Evolutionary conservation across 2,888 invertebrate species (phyloP).

Genomic region (Drosophila colorata): DNA sequence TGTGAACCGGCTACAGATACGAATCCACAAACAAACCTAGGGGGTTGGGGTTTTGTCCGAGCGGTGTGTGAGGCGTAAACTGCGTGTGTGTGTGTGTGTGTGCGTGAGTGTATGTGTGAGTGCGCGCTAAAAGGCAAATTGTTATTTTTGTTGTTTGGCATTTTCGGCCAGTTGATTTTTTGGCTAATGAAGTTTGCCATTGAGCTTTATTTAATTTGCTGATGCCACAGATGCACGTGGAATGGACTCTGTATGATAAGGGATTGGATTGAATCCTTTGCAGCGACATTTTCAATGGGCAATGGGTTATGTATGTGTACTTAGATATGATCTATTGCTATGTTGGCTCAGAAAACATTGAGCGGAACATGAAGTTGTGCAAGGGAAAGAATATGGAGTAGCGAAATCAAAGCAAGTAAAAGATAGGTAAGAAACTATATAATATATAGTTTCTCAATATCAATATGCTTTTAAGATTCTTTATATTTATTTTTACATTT

Average conservation of each 20-base stretch:
- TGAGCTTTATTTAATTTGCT: constrained; percentile 79
- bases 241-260: constrained; percentile 26
- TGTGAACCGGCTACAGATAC: constrained; percentile 21
- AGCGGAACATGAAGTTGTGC: too few relatives aligned
- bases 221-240: constrained; percentile 31
- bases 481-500: too few relatives aligned
- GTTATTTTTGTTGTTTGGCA: constrained; percentile 71
- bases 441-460: too few relatives aligned
- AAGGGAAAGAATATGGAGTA: neutral
- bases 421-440: too few relatives aligned
- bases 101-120: constrained; percentile 17
- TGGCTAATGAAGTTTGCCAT: constrained; percentile 81
- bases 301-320: neutral
- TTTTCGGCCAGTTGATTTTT: constrained; percentile 74
- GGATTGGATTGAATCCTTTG: constrained; percentile 17
- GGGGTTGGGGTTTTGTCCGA: neutral
- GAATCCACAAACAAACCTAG: neutral
- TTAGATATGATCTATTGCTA: neutral
- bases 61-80: neutral
- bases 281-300: constrained; percentile 29
- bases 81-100: neutral
- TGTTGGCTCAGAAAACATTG: too few relatives aligned
- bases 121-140: constrained; percentile 59
- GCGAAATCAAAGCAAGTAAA: neutral
- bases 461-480: too few relatives aligned